Evolutionary conservation across 2,113 vertebrate species (phyloP), one percentile per base, ranked within the genome.

Genomic region (Calyptommatus sinebrachiatus): DNA sequence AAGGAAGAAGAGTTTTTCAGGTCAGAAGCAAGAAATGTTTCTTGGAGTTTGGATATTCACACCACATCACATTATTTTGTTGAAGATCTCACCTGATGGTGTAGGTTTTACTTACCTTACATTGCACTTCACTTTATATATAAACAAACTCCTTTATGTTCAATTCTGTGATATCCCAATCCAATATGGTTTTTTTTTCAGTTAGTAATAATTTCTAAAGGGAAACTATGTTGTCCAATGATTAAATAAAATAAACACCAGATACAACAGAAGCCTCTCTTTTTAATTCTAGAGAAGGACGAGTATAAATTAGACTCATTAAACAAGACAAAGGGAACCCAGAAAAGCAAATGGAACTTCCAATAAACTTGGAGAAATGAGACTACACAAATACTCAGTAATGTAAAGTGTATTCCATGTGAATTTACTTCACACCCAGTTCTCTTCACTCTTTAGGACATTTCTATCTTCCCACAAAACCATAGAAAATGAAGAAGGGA

Each of bases 211-310:
- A 26, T 66, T 83, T 81, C 50, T 0, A 0, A 2, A 50, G 70
- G 31, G 16, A 0, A 60, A 28, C 61, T 65, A 79, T 77, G 73
- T 87, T 75, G 73, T 79, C 0, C 0, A 79, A 66, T 76, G 48
- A 29, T 70, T 57, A 72, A 87, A 75, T 41, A 76, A 81, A n/a
- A 8, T 22, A 66, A 24, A 73, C 74, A 72, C 69, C 14, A 73
- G 29, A 29, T 61, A 78, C 70, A 83, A 83, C 48, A 78, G 31
- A 78, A 69, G 18, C 50, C 70, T 0, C 65, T 78, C 46, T 74
- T 0, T 57, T 0, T 0, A 26, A 77, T 78, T 61, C 80, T 4
- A 68, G n/a, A 20, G 9, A 29, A 78, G 73, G 74, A 24, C 2
- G 63, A 41, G 66, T 73, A 20, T 10, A 35, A 65, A 24, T n/a